Evolutionary conservation across 2,797 vertebrate genomes (phyloP).

Genomic region (Myotis planiceps): DNA sequence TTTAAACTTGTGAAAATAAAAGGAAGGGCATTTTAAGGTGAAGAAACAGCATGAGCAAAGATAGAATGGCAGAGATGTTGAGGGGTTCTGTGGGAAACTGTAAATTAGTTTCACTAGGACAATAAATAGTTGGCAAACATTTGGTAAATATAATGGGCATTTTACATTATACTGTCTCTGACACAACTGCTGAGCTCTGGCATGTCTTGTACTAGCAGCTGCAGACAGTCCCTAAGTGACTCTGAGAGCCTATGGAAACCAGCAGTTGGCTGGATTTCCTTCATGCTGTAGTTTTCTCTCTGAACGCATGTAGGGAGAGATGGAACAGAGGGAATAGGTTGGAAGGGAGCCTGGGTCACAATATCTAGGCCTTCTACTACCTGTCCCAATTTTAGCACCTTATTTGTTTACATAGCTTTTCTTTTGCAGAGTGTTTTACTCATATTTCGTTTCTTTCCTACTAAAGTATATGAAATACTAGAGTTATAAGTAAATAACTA

Average conservation of each 20-base stretch:
- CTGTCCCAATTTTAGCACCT: background rate
- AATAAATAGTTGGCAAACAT: background rate
- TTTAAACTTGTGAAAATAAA: background rate
- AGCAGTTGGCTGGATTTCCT: background rate
- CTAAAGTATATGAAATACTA: background rate
- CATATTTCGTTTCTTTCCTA: background rate
- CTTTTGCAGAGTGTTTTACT: background rate
- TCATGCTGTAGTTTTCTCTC: background rate
- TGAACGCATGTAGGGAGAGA: background rate
- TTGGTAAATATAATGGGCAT: background rate
- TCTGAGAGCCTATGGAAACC: background rate
- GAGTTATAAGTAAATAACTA: background rate
- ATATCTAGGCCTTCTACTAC: background rate
- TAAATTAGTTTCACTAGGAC: background rate
- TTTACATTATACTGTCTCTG: background rate
- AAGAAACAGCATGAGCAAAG: background rate
- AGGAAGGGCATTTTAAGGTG: background rate
- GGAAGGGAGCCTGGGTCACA: background rate
- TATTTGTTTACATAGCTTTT: background rate
- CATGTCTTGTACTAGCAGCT: background rate
- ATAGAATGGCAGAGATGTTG: background rate
- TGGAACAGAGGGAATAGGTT: background rate
- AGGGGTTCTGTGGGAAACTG: background rate
- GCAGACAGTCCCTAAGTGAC: background rate
- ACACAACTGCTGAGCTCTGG: background rate